These are phyloP conservation scores for Chaetura pelagica DNA, from an alignment of 2,113 vertebrate genomes.

Conservation along the genomic window DNA sequence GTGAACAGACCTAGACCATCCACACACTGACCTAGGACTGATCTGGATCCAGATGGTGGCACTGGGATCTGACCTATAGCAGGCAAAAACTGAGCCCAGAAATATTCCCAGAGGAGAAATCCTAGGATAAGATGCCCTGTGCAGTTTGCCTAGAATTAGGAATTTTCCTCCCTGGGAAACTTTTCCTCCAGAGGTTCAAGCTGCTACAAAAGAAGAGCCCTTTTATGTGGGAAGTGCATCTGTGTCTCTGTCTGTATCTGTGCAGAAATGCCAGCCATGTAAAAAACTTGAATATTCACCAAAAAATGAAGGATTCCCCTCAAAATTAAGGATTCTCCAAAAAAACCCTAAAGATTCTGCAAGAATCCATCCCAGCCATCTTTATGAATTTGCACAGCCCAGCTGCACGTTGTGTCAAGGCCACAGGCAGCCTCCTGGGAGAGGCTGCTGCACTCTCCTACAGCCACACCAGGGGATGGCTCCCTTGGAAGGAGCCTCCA, in stretches of 20 bases:
- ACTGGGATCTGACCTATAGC: background rate
- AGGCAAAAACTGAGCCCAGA: accelerated
- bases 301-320: background rate
- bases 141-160: background rate
- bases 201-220: background rate
- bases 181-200: background rate
- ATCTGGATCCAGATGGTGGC: background rate
- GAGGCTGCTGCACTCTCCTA: background rate
- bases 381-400: background rate
- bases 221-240: background rate
- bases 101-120: background rate
- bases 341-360: background rate
- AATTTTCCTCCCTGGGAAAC: background rate
- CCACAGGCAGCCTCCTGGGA: background rate
- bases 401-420: background rate
- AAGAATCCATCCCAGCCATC: background rate
- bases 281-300: background rate
- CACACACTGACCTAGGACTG: accelerated
- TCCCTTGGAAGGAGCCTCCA: background rate
- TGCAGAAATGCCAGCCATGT: background rate
- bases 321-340: background rate
- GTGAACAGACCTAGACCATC: background rate
- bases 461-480: accelerated
- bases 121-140: background rate
- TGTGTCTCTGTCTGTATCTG: background rate